Percentiles rank a stretch among this genome's conserved stretches.
phyloP scores from a whole-genome alignment of 2,888 invertebrate genomes.

The Stramonita haemastoma region DNA sequence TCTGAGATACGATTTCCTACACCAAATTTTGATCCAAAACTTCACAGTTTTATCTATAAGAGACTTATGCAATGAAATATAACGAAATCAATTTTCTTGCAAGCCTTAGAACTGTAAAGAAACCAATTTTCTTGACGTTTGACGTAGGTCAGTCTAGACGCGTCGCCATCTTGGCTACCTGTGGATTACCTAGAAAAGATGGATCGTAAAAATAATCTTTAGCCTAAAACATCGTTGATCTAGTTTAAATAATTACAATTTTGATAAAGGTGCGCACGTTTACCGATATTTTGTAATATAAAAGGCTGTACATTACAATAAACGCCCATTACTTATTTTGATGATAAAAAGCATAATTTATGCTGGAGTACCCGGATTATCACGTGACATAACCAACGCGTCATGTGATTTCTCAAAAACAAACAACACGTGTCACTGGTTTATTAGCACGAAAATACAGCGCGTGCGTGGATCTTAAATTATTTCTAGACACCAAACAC shows the following conservation, averaged over 20 bases:
- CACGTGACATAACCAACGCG: background rate
- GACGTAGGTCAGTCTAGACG: background rate
- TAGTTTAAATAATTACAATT: background rate
- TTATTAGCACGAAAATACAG: background rate
- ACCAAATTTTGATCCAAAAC: background rate
- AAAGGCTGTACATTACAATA: background rate
- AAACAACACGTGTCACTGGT: background rate
- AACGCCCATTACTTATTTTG: background rate
- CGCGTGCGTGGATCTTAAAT: background rate
- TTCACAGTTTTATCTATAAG: background rate
- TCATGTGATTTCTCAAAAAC: background rate
- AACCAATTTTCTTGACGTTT: background rate
- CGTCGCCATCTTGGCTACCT: conserved; percentile 25
- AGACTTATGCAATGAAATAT: background rate
- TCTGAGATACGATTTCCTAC: background rate
- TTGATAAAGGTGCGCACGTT: background rate
- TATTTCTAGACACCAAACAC: too few species aligned
- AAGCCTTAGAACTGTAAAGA: background rate
- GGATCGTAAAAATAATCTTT: background rate
- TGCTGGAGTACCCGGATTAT: background rate
- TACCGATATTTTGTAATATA: background rate
- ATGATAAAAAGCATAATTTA: background rate
- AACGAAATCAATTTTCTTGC: background rate
- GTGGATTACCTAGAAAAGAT: conserved; percentile 4
- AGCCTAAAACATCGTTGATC: background rate